Evolutionary conservation across 2,113 vertebrate species (phyloP), one percentile per base, ranked within the genome.

Genomic region (Varanus komodoensis): DNA sequence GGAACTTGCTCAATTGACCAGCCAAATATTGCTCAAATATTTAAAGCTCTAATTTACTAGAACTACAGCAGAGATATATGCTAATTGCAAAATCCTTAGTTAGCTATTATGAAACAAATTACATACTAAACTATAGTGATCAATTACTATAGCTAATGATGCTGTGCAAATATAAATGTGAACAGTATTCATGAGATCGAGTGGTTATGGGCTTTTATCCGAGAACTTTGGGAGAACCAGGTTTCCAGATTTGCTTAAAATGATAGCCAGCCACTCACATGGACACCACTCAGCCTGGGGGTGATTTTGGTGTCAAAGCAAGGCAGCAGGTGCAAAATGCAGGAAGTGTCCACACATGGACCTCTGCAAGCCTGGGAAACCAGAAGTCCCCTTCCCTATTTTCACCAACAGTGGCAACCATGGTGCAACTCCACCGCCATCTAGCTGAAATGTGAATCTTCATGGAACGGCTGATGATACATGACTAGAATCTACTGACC

Each of bases 111-210:
- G 57, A 34, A 23, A 64, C n/a, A n/a, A 54, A 81, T 81, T 38
- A 38, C n/a, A 61, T 83, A 67, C 81, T 38, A 67, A 67, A 67
- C 57, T 83, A 61, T 25, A 64, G 81, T 64, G 67, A 83, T 83
- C n/a, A 64, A 64, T 83, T 64, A 67, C 57, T 83, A 38, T 34
- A 64, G 57, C 57, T 82, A 64, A 83, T 15, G 11, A 83, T 83
- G n/a, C 23, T 38, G 34, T 83, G 81, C 32, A 83, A 64, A 83
- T 83, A 83, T 64, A 67, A 83, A 83, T 67, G n/a, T 38, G 57
- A 83, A 25, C 57, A 83, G 25, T 83, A 83, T 64, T 83, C 81
- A 83, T 38, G n/a, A 64, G 54, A 64, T 5, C 44, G n/a, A 34
- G n/a, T 12, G 32, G 79, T 32, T 83, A 34, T 83, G 64, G n/a